Conservation (phyloP, 2,113 vertebrate genomes). For the Raja brachyura region DNA sequence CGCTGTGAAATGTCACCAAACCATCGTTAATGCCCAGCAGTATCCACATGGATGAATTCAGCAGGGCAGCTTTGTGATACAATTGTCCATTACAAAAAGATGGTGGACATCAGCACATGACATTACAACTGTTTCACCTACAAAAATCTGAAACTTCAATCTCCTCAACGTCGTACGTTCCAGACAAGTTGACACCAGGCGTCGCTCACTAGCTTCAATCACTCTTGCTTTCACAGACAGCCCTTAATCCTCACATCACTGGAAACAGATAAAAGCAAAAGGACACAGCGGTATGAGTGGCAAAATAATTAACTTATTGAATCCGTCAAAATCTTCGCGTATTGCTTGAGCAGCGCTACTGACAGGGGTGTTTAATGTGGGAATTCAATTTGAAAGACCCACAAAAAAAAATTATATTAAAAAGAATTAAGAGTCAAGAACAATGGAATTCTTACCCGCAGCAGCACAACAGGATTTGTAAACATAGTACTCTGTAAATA, state of each 20-base stretch:
- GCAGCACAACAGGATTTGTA: too few relatives aligned
- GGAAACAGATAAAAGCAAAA: slow-evolving; percentile 11
- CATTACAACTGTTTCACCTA: background rate
- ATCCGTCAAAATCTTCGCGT: background rate
- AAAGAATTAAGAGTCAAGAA: background rate
- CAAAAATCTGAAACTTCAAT: background rate
- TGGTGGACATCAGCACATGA: background rate
- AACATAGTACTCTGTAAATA: too few relatives aligned
- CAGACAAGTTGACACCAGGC: background rate
- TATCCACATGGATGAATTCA: slow-evolving; percentile 16
- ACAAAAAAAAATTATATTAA: background rate
- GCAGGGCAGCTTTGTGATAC: background rate
- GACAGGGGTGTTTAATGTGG: background rate
- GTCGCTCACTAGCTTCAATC: slow-evolving; percentile 1
- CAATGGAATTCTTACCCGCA: too few relatives aligned
- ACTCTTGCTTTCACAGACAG: slow-evolving; percentile 3
- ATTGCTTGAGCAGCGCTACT: background rate
- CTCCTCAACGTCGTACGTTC: background rate
- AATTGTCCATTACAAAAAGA: background rate
- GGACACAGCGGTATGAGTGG: background rate
- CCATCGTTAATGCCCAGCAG: background rate
- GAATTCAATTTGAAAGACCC: background rate
- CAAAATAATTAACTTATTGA: slow-evolving; percentile 9
- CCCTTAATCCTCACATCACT: background rate
- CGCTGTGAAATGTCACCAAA: background rate